These are phyloP conservation scores for Xestia rhomboidea DNA, from an alignment of 2,888 invertebrate species.

Conservation along the genomic window DNA sequence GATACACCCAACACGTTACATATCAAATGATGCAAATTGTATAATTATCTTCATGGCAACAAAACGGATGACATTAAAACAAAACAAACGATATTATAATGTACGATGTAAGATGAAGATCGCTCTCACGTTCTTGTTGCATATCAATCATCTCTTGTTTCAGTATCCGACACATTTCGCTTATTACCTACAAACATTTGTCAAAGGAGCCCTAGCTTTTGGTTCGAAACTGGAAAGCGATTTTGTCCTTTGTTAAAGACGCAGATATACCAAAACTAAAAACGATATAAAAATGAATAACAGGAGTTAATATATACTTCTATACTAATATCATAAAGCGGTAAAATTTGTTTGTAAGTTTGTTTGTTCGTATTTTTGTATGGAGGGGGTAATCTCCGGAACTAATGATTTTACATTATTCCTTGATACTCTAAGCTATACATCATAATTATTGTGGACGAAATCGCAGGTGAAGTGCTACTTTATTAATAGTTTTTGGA, in stretches of 20 bases:
- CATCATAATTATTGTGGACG: no score
- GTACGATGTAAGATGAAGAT: conserved; percentile 32
- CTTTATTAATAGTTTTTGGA: no score
- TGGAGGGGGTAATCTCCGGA: no score
- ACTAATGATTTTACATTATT: no score
- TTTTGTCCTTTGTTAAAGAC: neutral
- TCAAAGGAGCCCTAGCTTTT: neutral
- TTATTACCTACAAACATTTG: conserved; percentile 36
- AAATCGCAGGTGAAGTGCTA: no score
- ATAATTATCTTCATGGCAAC: conserved; percentile 9
- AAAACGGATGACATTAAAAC: conserved; percentile 14
- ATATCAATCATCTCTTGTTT: conserved; percentile 48
- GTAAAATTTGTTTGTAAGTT: no score
- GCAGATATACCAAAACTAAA: neutral
- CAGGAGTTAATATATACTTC: no score
- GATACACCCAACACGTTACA: neutral
- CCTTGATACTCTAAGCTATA: no score
- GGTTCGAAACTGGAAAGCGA: neutral
- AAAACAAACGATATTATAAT: conserved; percentile 24
- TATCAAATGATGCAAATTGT: neutral
- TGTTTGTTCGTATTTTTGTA: no score
- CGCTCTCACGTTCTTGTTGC: conserved; percentile 44
- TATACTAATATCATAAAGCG: no score
- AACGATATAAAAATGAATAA: neutral
- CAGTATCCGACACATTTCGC: conserved; percentile 32